phyloP scores from a whole-genome alignment of 2,797 vertebrate genomes.

The Lycodopsis pacificus region DNA sequence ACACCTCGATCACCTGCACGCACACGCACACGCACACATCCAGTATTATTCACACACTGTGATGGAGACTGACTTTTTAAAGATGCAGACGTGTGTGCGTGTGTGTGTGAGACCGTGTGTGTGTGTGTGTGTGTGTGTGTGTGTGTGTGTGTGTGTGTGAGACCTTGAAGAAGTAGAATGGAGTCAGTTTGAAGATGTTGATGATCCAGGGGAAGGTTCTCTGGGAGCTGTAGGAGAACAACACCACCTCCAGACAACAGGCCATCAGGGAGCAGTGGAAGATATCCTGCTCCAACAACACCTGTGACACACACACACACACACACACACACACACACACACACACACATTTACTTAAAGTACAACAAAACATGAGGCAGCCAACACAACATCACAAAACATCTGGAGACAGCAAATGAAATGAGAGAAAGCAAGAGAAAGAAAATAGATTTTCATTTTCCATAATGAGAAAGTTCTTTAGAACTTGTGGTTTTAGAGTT shows the following conservation, averaged over 20 bases:
- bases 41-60: too few species aligned
- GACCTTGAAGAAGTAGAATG: conserved; percentile 98
- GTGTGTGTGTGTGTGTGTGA: neutral
- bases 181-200: conserved; percentile 86
- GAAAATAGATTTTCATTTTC: too few species aligned
- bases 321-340: neutral
- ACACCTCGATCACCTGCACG: conserved; percentile 94
- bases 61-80: too few species aligned
- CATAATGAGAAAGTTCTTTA: too few species aligned
- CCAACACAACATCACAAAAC: too few species aligned
- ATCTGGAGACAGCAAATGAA: neutral
- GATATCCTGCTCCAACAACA: conserved; percentile 93
- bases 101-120: neutral
- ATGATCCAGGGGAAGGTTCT: conserved; percentile 97
- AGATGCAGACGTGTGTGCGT: too few species aligned
- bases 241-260: conserved; percentile 95
- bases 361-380: neutral
- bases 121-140: neutral
- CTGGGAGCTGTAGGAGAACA: conserved; percentile 96
- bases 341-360: neutral
- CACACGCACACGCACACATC: neutral
- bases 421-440: too few species aligned
- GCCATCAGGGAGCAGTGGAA: conserved; percentile 95
- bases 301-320: conserved; percentile 73
- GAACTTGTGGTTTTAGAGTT: too few species aligned